These are phyloP conservation scores for Caenorhabditis brenneri DNA, from an alignment of 1,140 invertebrate species.

Conservation along the genomic window DNA sequence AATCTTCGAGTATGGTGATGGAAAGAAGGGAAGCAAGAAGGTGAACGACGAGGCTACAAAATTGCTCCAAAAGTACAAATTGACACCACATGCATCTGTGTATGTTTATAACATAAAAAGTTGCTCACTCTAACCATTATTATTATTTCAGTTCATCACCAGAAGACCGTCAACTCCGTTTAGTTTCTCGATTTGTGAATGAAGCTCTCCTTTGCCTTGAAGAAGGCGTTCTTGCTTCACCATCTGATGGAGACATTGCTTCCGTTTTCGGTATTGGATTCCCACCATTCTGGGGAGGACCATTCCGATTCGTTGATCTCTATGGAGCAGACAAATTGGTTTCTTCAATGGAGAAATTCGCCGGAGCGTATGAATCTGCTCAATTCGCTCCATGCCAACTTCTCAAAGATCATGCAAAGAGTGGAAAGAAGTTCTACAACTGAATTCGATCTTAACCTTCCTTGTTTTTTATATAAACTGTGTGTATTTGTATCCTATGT, in stretches of 20 bases:
- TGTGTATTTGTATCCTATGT: constrained; percentile 19
- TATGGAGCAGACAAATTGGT: constrained; percentile 90
- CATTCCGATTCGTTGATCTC: constrained; percentile 94
- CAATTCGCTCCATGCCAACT: constrained; percentile 90
- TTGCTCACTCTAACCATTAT: too few relatives aligned
- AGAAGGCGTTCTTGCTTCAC: constrained; percentile 85
- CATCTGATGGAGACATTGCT: constrained; percentile 95
- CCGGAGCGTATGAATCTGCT: constrained; percentile 80
- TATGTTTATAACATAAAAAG: neutral
- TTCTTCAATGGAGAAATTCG: constrained; percentile 85
- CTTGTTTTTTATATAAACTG: neutral
- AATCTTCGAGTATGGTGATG: constrained; percentile 65
- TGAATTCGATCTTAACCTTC: constrained; percentile 15
- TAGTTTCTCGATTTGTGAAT: constrained; percentile 93
- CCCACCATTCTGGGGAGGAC: constrained; percentile 94
- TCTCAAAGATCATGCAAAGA: constrained; percentile 87
- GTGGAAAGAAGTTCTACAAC: constrained; percentile 77
- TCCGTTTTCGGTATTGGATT: constrained; percentile 98
- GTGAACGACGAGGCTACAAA: constrained; percentile 66
- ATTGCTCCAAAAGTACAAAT: constrained; percentile 78
- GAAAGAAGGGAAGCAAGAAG: constrained; percentile 62
- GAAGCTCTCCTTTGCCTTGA: constrained; percentile 94
- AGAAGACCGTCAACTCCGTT: constrained; percentile 88
- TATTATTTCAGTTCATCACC: constrained; percentile 74
- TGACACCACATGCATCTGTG: constrained; percentile 72